Conservation (phyloP, 2,113 vertebrate genomes). For the Hippocampus comes region DNA sequence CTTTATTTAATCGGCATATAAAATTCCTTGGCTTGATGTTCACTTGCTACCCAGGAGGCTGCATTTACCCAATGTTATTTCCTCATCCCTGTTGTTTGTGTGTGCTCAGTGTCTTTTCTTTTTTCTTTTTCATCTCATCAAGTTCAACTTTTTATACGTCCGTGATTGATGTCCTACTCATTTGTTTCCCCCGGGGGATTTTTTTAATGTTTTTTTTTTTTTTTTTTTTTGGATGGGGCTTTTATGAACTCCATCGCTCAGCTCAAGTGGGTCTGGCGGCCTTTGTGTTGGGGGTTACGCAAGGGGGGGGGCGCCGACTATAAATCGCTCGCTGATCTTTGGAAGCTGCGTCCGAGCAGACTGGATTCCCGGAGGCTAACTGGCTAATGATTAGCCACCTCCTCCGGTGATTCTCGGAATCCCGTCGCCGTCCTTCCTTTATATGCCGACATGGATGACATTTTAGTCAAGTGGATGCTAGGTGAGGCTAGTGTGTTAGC, state of each 20-base stretch:
- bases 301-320: slow-evolving; percentile 31
- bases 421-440: not conserved
- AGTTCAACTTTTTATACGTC: slow-evolving; percentile 20
- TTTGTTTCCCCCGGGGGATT: slow-evolving; percentile 38
- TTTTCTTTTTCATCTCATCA: slow-evolving; percentile 62
- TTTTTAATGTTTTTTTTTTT: slow-evolving; percentile 40
- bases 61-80: not conserved
- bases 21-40: not conserved
- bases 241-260: slow-evolving; percentile 58
- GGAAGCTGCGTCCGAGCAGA: slow-evolving; percentile 59
- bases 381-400: slow-evolving; percentile 72
- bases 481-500: not conserved
- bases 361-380: slow-evolving; percentile 62
- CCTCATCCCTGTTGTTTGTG: slow-evolving; percentile 29
- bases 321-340: slow-evolving; percentile 65
- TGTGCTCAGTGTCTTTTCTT: slow-evolving; percentile 18
- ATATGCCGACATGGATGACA: not conserved
- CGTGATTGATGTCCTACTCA: slow-evolving; percentile 31
- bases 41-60: not conserved
- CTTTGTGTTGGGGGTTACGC: slow-evolving; percentile 51
- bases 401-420: slow-evolving; percentile 32
- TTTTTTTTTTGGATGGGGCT: slow-evolving; percentile 35
- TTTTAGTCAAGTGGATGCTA: not conserved
- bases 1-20: not conserved
- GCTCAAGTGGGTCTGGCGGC: slow-evolving; percentile 44